Base-by-base conservation (phyloP, 2,797 vertebrate genomes). In the Phrynocephalus vlangalii region DNA sequence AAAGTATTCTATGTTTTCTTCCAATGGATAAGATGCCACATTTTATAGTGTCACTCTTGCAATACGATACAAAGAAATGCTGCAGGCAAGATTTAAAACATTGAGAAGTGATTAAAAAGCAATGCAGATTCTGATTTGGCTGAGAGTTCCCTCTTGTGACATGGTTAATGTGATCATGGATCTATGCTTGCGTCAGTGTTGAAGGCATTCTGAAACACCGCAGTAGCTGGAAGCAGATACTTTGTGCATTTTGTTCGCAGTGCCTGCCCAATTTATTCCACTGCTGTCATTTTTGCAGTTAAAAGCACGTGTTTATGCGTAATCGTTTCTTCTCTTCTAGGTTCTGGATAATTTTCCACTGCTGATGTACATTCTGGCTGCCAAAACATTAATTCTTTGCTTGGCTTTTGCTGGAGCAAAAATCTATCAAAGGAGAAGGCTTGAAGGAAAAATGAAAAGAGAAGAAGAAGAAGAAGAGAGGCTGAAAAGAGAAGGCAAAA, bases 331-430 rank as follows among this genome's bases (percentile, higher is more conserved):
- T 88, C 60, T 88, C 33, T 90, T 94, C 16, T 92, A 99, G 99
- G 98, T 92, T 83, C 93, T 99, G 90, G 98, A 99, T 15, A 98
- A 97, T 0, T 96, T 99, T 85, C 98, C 98, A 0, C 3, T 99
- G 92, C 97, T 99, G 86, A 95, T 99, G 82, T 99, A 99, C 95
- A 98, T 99, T 94, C 92, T 99, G 93, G 98, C 98, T 70, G 97
- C 98, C 38, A 99, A 99, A 94, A 99, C 98, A 0, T 16, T 99
- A 87, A 93, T 99, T 83, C 95, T 99, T 89, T 99, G 99, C 95
- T 94, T 99, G 95, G 97, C 93, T 0, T 99, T 99, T 60, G 98
- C 98, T 6, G 98, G 96, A 16, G 98, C 93, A 16, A 99, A 99
- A 96, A 96, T 98, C 18, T 99, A 98, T 95, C 98, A 99, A 92